phyloP scores from a whole-genome alignment of 2,888 invertebrate genomes.

The Drosophila colorata region DNA sequence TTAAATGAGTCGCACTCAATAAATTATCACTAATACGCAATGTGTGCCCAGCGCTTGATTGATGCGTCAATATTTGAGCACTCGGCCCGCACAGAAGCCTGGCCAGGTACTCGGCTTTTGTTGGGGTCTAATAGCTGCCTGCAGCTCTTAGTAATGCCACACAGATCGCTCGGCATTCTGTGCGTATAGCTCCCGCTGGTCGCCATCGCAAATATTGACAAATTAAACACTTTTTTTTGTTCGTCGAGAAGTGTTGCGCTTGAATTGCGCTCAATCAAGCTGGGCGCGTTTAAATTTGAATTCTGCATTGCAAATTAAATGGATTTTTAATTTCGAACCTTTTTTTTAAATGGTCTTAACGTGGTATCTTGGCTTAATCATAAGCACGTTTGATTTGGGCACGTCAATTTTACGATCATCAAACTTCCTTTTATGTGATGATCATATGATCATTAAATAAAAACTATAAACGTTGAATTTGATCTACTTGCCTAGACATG shows the following conservation, averaged over 20 bases:
- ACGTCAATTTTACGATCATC: background rate
- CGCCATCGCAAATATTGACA: slow-evolving; percentile 50
- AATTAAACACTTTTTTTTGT: slow-evolving; percentile 49
- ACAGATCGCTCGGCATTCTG: slow-evolving; percentile 22
- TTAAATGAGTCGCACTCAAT: slow-evolving; percentile 71
- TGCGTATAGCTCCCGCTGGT: slow-evolving; percentile 13
- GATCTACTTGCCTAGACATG: too few species aligned
- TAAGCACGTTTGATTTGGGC: background rate
- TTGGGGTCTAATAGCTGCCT: slow-evolving; percentile 19
- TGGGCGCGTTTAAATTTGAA: slow-evolving; percentile 18
- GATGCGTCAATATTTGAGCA: slow-evolving; percentile 77
- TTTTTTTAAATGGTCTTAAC: too few species aligned
- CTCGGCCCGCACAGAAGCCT: slow-evolving; percentile 58
- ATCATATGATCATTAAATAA: background rate
- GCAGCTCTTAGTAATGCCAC: slow-evolving; percentile 6
- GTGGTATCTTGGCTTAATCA: background rate
- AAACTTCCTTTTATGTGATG: background rate
- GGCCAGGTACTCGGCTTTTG: background rate
- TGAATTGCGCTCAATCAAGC: slow-evolving; percentile 57
- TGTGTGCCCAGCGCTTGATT: slow-evolving; percentile 75
- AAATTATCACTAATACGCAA: slow-evolving; percentile 78
- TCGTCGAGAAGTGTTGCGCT: slow-evolving; percentile 39
- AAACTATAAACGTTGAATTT: too few species aligned
- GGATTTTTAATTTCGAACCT: background rate
- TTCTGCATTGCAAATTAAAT: slow-evolving; percentile 29